phyloP scores from a whole-genome alignment of 2,888 invertebrate species.

The Acronicta aceris region DNA sequence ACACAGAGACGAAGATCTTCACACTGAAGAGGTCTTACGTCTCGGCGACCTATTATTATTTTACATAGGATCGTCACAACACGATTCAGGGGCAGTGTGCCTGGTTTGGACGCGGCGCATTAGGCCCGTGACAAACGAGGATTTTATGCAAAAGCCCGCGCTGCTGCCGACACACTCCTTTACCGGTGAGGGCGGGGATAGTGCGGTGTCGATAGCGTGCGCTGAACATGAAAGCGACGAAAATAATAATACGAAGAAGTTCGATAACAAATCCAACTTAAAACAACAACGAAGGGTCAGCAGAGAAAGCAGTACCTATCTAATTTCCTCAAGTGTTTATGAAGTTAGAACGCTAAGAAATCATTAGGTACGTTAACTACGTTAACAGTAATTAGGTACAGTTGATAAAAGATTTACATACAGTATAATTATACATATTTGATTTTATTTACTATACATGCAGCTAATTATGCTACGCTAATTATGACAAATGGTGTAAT shows the following conservation, averaged over 20 bases:
- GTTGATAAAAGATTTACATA: too few species aligned
- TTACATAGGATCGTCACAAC: slow-evolving; percentile 42
- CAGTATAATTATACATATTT: too few species aligned
- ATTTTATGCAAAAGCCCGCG: slow-evolving; percentile 84
- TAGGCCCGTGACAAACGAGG: slow-evolving; percentile 86
- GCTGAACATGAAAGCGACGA: too few species aligned
- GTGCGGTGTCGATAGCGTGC: slow-evolving; percentile 34
- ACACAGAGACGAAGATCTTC: slow-evolving; percentile 7
- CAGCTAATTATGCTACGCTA: too few species aligned
- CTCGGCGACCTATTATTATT: slow-evolving; percentile 28
- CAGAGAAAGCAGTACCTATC: background rate
- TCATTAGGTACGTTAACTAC: too few species aligned
- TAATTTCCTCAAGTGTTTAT: too few species aligned
- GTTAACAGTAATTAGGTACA: too few species aligned
- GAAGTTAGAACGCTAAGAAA: too few species aligned
- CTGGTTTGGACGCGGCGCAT: slow-evolving; percentile 80
- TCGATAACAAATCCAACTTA: background rate
- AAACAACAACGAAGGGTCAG: background rate
- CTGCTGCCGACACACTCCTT: slow-evolving; percentile 81
- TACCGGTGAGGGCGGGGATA: slow-evolving; percentile 61
- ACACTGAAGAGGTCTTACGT: slow-evolving; percentile 10
- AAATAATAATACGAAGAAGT: background rate
- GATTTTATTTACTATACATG: too few species aligned
- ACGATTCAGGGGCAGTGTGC: slow-evolving; percentile 35
- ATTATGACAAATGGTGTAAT: too few species aligned